These are phyloP conservation scores for Haemorhous mexicanus DNA, from an alignment of 2,113 vertebrate genomes.

Conservation along the genomic window DNA sequence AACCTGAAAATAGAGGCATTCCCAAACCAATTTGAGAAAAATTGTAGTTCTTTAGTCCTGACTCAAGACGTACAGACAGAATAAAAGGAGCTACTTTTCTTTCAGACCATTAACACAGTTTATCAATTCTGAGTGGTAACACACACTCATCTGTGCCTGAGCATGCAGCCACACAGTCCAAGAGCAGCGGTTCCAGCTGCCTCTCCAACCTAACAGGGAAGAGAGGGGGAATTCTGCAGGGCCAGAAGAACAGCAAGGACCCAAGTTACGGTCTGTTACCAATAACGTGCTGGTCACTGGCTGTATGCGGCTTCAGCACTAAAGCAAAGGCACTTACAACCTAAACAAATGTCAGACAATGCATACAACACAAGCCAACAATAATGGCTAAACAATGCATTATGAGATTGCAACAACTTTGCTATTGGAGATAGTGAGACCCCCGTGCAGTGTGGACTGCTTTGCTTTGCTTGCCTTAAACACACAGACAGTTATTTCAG, in stretches of 20 bases:
- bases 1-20: not conserved
- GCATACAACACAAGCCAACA: not conserved
- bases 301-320: not conserved
- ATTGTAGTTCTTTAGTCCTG: not conserved
- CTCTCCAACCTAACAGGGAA: not conserved
- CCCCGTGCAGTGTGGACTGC: fast-evolving
- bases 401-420: not conserved
- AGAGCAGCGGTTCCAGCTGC: not conserved
- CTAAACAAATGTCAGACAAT: not conserved
- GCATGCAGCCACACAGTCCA: not conserved
- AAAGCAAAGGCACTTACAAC: not conserved
- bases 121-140: not conserved
- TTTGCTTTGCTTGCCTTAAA: not conserved
- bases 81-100: not conserved
- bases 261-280: not conserved
- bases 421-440: not conserved
- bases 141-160: not conserved
- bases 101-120: not conserved
- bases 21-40: not conserved
- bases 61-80: not conserved
- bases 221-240: not conserved
- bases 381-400: not conserved
- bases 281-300: not conserved
- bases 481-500: not conserved
- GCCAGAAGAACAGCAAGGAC: not conserved